Conservation (phyloP, 2,888 invertebrate genomes). For the Nomada fucata region DNA sequence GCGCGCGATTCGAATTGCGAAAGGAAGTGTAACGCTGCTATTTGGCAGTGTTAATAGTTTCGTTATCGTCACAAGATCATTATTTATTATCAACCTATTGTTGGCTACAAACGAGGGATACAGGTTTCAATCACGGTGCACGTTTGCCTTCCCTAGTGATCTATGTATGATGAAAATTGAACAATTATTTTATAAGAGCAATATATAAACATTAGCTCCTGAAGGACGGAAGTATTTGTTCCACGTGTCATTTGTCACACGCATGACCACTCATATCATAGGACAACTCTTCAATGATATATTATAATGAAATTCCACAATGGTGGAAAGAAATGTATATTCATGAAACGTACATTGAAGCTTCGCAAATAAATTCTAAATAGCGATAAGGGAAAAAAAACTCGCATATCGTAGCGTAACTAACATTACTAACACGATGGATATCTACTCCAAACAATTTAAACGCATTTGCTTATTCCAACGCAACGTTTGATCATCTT, state of each 20-base stretch:
- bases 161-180: slow-evolving; percentile 14
- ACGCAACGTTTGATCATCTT: too few relatives aligned
- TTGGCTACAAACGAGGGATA: background rate
- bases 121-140: slow-evolving; percentile 10
- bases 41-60: background rate
- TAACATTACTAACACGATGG: background rate
- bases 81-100: slow-evolving; percentile 13
- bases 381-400: background rate
- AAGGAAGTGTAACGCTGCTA: background rate
- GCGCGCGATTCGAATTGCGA: background rate
- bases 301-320: background rate
- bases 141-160: background rate
- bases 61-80: background rate
- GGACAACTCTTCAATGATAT: background rate
- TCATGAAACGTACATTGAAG: background rate
- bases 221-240: slow-evolving; percentile 3
- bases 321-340: background rate
- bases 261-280: background rate
- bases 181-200: slow-evolving; percentile 31
- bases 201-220: slow-evolving; percentile 3
- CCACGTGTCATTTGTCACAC: slow-evolving; percentile 1
- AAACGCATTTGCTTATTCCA: too few relatives aligned
- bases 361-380: background rate
- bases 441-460: background rate
- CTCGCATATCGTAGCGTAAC: background rate